A percentile compares a stretch with the other conserved stretches of the same genome.
Conservation (phyloP, 1,140 invertebrate species). For the Zaprionus tsacasi region DNA sequence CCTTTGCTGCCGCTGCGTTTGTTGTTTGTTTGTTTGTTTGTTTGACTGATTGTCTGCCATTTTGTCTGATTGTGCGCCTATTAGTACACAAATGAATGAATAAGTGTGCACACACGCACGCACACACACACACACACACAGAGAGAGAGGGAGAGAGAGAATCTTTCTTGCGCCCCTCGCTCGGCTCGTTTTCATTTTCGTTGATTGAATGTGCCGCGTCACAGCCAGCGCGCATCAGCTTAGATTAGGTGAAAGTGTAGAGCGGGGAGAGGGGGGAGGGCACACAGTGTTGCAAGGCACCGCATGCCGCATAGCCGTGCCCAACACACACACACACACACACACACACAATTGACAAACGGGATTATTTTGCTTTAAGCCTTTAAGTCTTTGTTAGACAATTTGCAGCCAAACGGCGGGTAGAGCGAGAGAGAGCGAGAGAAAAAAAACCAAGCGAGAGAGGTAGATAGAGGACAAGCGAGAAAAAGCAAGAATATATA, state of each 20-base stretch:
- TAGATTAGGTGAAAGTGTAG: not conserved
- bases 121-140: slow-evolving; percentile 13
- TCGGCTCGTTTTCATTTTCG: slow-evolving; percentile 74
- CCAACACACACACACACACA: no score
- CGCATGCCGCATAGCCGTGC: not conserved
- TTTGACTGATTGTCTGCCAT: slow-evolving; percentile 76
- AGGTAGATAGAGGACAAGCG: not conserved
- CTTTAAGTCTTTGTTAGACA: slow-evolving; percentile 82
- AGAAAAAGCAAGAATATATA: slow-evolving; percentile 1
- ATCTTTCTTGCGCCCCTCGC: not conserved
- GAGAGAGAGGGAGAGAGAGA: not conserved
- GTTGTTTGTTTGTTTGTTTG: slow-evolving; percentile 72
- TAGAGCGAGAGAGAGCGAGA: slow-evolving; percentile 13
- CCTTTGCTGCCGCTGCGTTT: slow-evolving; percentile 34
- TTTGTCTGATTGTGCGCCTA: slow-evolving; percentile 80
- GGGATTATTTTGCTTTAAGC: slow-evolving; percentile 78
- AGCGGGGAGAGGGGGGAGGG: not conserved
- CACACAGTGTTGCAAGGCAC: not conserved
- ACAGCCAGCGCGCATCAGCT: slow-evolving; percentile 7
- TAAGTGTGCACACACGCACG: slow-evolving; percentile 62
- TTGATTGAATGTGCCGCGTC: slow-evolving; percentile 69
- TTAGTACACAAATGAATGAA: slow-evolving; percentile 81
- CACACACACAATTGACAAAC: slow-evolving; percentile 52
- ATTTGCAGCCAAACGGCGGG: slow-evolving; percentile 57
- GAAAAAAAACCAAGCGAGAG: slow-evolving; percentile 5